Conservation (phyloP, 2,113 vertebrate species). For the Ailurus styani region DNA sequence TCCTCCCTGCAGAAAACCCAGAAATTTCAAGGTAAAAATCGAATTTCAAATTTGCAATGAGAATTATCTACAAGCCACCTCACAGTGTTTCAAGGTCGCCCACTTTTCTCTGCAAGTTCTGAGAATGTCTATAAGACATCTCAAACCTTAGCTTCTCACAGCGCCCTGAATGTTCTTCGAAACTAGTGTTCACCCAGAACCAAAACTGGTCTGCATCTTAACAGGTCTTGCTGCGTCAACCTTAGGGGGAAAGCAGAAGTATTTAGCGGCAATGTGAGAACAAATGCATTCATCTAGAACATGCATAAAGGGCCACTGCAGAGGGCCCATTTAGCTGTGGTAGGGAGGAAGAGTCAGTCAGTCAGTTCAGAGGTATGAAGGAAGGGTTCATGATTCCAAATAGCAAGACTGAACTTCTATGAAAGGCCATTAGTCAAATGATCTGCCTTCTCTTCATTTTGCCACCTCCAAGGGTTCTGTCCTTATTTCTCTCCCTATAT, state of each 20-base stretch:
- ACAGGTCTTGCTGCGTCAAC: not conserved
- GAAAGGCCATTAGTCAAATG: not conserved
- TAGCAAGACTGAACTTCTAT: not conserved
- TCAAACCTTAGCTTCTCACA: not conserved
- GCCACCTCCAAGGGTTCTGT: not conserved
- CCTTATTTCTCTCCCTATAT: not conserved
- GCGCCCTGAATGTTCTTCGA: not conserved
- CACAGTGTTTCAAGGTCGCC: not conserved
- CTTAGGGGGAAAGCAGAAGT: not conserved
- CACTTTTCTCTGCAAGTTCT: not conserved
- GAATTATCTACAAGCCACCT: not conserved
- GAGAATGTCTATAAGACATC: not conserved
- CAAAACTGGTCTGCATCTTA: not conserved
- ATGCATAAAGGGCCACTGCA: not conserved
- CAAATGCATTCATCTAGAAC: not conserved
- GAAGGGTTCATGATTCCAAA: not conserved
- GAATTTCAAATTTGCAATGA: slow-evolving; percentile 15
- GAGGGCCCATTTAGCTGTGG: not conserved
- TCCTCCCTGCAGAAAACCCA: not conserved
- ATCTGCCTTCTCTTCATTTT: slow-evolving; percentile 33
- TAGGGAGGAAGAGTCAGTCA: not conserved
- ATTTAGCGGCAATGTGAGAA: not conserved
- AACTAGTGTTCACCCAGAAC: not conserved
- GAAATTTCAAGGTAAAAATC: slow-evolving; percentile 19
- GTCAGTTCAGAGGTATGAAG: not conserved